Evolutionary conservation across 2,888 invertebrate species (phyloP), one percentile per base, ranked within the genome.

Genomic region (Drosophila neonasuta): DNA sequence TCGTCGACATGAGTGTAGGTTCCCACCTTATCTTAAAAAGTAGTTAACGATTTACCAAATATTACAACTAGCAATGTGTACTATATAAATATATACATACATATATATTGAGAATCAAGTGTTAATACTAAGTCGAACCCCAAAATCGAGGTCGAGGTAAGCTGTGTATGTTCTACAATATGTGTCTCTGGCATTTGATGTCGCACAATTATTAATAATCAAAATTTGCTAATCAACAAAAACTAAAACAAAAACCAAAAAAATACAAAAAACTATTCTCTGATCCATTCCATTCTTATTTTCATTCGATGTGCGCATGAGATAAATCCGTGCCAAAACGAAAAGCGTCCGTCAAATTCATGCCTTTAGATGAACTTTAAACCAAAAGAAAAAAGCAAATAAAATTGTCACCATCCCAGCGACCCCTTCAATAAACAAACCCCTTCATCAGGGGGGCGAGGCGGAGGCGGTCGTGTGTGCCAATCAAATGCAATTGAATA

Each of bases 331-430:
- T 86, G 88, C 82, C 89, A 89, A 89, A 78, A 89, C 89, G 89
- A 89, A 89, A 89, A 89, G 88, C 88, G 89, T 89, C 89, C 89
- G 89, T 89, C 89, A 89, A 89, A 89, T 89, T 79, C 88, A 80
- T 89, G 89, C 89, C 85, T 89, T 89, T 89, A 89, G 89, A 89
- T 89, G 89, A 89, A 82, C 88, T 84, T 88, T 88, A 86, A 89
- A 86, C 88, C 89, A 88, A 89, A 81, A 70, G 20, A 45, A 17
- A 49, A 17, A 36, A 41, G 36, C 36, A 41, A n/a, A 41, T 7
- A 20, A 41, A 52, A 42, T 45, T 55, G 42, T 30, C 42, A 2
- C 3, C 49, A 69, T 24, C 24, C 32, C 48, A 45, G 15, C 57
- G 69, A 32, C 54, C 44, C 46, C 36, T 52, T 20, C 9, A 36